Conservation (phyloP, 2,797 vertebrate species). For the Champsocephalus gunnari region DNA sequence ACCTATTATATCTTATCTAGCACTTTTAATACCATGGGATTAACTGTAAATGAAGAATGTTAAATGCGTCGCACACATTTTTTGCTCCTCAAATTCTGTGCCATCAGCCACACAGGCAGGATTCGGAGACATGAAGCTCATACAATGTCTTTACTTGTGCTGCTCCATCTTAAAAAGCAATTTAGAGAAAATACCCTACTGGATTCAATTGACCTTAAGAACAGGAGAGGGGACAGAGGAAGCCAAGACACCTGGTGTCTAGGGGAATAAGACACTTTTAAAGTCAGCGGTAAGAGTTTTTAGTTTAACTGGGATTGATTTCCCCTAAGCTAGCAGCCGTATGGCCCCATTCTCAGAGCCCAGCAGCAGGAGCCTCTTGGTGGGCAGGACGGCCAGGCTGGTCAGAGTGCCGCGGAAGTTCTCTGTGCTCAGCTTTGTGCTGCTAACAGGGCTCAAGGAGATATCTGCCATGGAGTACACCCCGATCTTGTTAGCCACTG, state of each 20-base stretch:
- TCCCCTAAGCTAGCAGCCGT: constrained; percentile 89
- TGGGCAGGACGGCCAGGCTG: constrained; percentile 94
- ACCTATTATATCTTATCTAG: constrained; percentile 51
- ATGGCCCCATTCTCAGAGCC: constrained; percentile 96
- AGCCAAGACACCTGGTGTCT: constrained; percentile 46
- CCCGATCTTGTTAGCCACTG: constrained; percentile 95
- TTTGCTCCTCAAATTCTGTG: constrained; percentile 58
- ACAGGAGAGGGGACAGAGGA: constrained; percentile 42
- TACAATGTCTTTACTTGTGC: constrained; percentile 59
- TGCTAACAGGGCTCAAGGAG: constrained; percentile 87
- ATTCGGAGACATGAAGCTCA: constrained; percentile 52
- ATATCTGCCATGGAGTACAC: constrained; percentile 95
- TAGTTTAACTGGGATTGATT: constrained; percentile 17
- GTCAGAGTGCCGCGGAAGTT: constrained; percentile 98
- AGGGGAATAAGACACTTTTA: constrained; percentile 50
- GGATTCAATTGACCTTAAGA: constrained; percentile 42
- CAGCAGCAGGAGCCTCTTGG: constrained; percentile 95
- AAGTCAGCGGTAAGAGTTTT: constrained; percentile 37
- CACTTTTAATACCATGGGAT: constrained; percentile 16
- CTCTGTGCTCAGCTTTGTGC: constrained; percentile 96
- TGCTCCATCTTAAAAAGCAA: constrained; percentile 51
- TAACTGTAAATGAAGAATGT: constrained; percentile 54
- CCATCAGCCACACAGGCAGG: constrained; percentile 52
- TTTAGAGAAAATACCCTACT: constrained; percentile 43
- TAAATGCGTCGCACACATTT: constrained; percentile 54